phyloP scores from a whole-genome alignment of 2,888 invertebrate species.

The Drosophila lacicola region DNA sequence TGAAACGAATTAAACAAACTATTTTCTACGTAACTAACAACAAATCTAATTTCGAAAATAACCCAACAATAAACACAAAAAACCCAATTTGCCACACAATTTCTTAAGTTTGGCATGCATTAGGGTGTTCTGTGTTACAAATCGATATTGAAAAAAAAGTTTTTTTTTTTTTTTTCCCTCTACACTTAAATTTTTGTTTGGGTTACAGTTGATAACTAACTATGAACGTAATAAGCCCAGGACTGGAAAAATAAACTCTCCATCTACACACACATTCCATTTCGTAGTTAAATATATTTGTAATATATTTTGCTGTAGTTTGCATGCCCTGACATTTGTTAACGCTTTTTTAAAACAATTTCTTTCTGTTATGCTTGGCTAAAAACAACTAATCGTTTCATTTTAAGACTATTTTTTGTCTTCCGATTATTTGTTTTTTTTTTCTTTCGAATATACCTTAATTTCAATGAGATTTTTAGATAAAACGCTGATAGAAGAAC shows the following conservation, averaged over 20 bases:
- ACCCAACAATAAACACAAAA: not conserved
- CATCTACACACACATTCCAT: constrained; percentile 6
- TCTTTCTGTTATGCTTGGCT: constrained; percentile 33
- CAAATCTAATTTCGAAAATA: constrained; percentile 6
- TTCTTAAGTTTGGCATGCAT: constrained; percentile 23
- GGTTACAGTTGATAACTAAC: not conserved
- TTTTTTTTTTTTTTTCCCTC: not conserved
- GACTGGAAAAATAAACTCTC: not conserved
- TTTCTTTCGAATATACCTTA: constrained; percentile 22
- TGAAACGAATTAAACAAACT: constrained; percentile 8
- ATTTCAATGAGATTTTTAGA: constrained; percentile 32
- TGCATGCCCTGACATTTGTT: constrained; percentile 41
- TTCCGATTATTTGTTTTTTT: not conserved
- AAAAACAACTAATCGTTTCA: constrained; percentile 16
- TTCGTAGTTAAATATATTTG: constrained; percentile 21
- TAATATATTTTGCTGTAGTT: constrained; percentile 29
- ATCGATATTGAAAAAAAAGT: constrained; percentile 6
- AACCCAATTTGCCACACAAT: not conserved
- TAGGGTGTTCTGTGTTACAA: constrained; percentile 27
- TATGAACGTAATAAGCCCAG: constrained; percentile 1
- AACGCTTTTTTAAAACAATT: constrained; percentile 27
- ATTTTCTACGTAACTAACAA: constrained; percentile 37
- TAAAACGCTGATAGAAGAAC: constrained; percentile 65
- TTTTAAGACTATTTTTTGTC: constrained; percentile 4
- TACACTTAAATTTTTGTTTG: not conserved